Base-by-base conservation (phyloP, 1,140 invertebrate genomes). In the Atta colombica region DNA sequence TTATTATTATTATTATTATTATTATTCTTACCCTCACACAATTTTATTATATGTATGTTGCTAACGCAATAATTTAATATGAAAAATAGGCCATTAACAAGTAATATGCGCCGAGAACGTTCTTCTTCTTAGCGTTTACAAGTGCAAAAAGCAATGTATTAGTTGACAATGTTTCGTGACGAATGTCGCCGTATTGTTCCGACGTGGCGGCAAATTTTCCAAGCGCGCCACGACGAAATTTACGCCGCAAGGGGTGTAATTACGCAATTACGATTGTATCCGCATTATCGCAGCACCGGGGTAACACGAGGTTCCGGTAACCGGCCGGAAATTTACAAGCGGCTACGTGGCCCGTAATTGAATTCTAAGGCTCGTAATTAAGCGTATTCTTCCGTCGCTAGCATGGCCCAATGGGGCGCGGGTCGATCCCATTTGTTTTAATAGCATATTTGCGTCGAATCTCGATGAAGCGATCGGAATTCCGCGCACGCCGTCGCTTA, bases 401-500 rank as follows among this genome's bases (percentile, higher is more conserved):
- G 39, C 25, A 18, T 12, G 28, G 18, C 77, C 49, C 65, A 49
- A 45, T 45, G 39, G 39, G 39, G 63, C 45, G 49, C 31, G 28
- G 80, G 58, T 84, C 80, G 80, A 84, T 84, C 80, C 80, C 80
- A 84, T 84, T 84, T 84, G 80, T 84, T 84, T 84, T 84, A 84
- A 84, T 84, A 84, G 80, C 80, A 84, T 84, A 84, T 84, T 84
- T 84, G 80, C 80, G 80, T 84, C 80, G 80, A 84, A 84, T 84
- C 69, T 53, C 69, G 80, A 84, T 84, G 80, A 84, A 84, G 80
- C 80, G 80, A 74, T 84, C 69, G 80, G 18, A 75, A 84, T 84
- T 84, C 80, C 55, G 80, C 14, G 58, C 80, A 84, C 80, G 80
- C 69, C 80, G 80, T n/a, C 80, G 69, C 69, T 84, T 84, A 84